Conservation (phyloP, 1,140 invertebrate genomes). For the Drosophila rhopaloa region DNA sequence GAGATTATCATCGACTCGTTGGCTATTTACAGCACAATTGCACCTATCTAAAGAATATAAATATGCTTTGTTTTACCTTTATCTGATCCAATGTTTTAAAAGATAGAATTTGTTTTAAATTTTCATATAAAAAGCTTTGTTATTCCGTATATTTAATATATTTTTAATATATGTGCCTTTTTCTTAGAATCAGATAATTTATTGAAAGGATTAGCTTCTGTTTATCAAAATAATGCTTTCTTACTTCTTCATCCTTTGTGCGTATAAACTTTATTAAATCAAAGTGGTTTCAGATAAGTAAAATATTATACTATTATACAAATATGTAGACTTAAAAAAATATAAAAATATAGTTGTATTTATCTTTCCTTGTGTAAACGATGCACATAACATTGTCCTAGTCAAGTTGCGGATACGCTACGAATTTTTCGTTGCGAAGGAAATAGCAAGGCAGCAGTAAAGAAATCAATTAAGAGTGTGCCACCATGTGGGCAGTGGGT, state of each 20-base stretch:
- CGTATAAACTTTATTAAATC: too few species aligned
- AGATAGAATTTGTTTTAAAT: too few species aligned
- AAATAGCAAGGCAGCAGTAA: constrained; percentile 24
- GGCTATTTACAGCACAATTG: not conserved
- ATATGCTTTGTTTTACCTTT: not conserved
- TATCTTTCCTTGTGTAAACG: constrained; percentile 3
- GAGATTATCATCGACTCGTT: not conserved
- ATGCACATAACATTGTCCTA: constrained; percentile 49
- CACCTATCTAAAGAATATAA: not conserved
- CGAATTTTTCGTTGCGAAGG: constrained; percentile 28
- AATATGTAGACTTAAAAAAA: too few species aligned
- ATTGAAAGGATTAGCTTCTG: too few species aligned
- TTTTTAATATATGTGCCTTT: too few species aligned
- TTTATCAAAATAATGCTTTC: too few species aligned
- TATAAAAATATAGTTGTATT: too few species aligned
- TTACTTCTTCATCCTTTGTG: too few species aligned
- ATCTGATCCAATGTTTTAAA: not conserved
- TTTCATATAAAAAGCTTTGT: not conserved
- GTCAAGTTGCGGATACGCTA: constrained; percentile 8
- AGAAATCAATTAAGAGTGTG: constrained; percentile 74
- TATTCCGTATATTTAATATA: not conserved
- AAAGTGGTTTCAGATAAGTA: too few species aligned
- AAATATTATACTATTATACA: too few species aligned
- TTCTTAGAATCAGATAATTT: too few species aligned
- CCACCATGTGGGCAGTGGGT: constrained; percentile 9